Evolutionary conservation across 1,140 invertebrate species (phyloP).

Genomic region (Cotesia vestalis): DNA sequence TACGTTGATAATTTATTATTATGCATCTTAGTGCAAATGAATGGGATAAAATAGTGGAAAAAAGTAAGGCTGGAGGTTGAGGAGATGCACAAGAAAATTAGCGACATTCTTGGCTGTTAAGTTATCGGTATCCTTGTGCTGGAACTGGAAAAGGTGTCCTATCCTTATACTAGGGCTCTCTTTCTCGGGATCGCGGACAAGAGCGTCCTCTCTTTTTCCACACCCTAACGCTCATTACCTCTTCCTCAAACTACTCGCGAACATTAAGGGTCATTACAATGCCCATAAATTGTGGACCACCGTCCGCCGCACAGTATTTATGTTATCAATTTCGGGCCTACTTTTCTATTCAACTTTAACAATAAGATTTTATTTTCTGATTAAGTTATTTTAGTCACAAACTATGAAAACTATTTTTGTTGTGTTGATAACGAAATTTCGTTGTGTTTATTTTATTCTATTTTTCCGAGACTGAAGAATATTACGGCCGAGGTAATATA

Average conservation of each 20-base stretch:
- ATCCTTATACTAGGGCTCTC: too few species aligned
- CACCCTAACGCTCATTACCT: neutral
- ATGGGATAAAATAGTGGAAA: conserved; percentile 6
- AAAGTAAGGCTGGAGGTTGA: conserved; percentile 15
- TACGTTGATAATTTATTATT: conserved; percentile 7
- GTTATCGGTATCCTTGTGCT: conserved; percentile 11
- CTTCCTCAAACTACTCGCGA: conserved; percentile 41
- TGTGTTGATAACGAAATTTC: too few species aligned
- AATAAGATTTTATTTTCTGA: neutral
- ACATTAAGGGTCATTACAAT: conserved; percentile 48
- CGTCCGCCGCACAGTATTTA: conserved; percentile 40
- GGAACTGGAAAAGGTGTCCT: too few species aligned
- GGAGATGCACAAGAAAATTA: conserved; percentile 41
- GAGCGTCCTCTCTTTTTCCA: neutral
- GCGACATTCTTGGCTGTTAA: conserved; percentile 32
- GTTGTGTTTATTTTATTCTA: too few species aligned
- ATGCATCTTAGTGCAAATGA: conserved; percentile 5
- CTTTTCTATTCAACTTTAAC: conserved; percentile 13
- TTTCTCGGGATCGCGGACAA: too few species aligned
- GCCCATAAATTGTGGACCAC: conserved; percentile 40
- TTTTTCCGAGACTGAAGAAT: too few species aligned
- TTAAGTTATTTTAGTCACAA: conserved; percentile 1
- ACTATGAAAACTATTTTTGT: too few species aligned
- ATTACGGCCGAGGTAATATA: too few species aligned
- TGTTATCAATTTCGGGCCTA: conserved; percentile 46